Base-by-base conservation (phyloP, 2,888 invertebrate genomes). In the Odontocolon sp. region DNA sequence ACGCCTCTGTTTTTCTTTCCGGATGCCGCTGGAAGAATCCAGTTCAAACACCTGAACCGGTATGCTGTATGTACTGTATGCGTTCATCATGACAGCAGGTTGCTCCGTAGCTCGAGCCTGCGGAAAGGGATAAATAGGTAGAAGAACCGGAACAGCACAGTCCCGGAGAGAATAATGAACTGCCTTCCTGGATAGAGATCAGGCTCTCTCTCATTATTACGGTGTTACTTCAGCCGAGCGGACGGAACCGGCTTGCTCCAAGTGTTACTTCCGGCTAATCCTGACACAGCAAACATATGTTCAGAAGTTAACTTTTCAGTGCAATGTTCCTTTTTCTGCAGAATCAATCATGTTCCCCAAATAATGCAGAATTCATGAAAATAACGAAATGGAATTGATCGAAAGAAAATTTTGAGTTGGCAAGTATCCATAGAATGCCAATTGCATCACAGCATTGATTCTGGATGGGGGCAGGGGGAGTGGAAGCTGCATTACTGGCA, bases 161-260 rank as follows among this genome's bases (percentile, higher is more conserved):
- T 67, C 64, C 59, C 52, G 75, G n/a, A 26, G 64, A 66, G 75
- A 50, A 70, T 75, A 75, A 75, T 75, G 70, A 75, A 75, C 75
- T 59, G 75, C 57, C 52, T 75, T 66, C 64, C 64, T 54, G 75
- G 70, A 63, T 69, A 64, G 63, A 64, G 63, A 75, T 64, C 75
- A 26, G 70, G 64, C 31, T 50, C 31, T 68, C 47, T 36, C 42
- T 69, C 47, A 66, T 59, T 70, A 66, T 61, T 54, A 59, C 69
- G 57, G 42, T 57, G 64, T 69, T 61, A 54, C 59, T 70, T 45
- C 50, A 52, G 28, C 36, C 59, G 52, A 66, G 66, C 57, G 52
- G 59, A 66, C 52, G 52, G 59, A 75, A 75, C 66, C 64, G 69
- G 66, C 52, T 67, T 45, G 38, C 47, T 54, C 52, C 14, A 66